Percentiles rank a stretch among this genome's conserved stretches.
These are phyloP conservation scores for Campylorhamphus procurvoides DNA, from an alignment of 2,113 vertebrate genomes.

Conservation along the genomic window DNA sequence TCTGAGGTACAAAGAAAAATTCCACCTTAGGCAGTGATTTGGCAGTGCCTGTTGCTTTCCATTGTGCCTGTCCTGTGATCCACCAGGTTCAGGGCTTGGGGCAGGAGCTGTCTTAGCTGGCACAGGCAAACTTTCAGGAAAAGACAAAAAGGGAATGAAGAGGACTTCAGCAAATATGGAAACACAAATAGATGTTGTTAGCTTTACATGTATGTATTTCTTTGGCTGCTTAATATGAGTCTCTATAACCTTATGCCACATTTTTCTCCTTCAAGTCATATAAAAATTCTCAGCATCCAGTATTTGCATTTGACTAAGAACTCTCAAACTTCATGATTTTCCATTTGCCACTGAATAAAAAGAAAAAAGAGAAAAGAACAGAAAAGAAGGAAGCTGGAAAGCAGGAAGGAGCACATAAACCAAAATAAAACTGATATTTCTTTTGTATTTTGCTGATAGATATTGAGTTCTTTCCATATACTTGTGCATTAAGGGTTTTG, in stretches of 20 bases:
- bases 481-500: conserved; percentile 72
- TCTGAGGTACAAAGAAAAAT: not conserved
- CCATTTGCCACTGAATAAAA: conserved; percentile 14
- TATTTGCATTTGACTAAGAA: not conserved
- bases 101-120: not conserved
- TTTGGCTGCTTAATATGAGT: not conserved
- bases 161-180: not conserved
- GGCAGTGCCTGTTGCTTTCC: not conserved
- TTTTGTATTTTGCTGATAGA: conserved; percentile 60
- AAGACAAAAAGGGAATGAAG: not conserved
- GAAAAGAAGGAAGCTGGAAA: not conserved
- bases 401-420: not conserved
- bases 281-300: not conserved
- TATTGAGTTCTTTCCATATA: conserved; percentile 61
- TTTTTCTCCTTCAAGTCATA: not conserved
- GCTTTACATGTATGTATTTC: fast-evolving
- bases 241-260: not conserved
- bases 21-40: not conserved
- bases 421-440: conserved; percentile 66
- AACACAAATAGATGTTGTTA: not conserved
- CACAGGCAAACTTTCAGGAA: fast-evolving
- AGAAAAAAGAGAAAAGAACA: not conserved
- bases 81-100: not conserved
- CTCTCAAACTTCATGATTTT: conserved; percentile 13
- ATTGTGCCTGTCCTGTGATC: fast-evolving